A percentile compares a stretch with the other conserved stretches of the same genome.
Evolutionary conservation across 2,113 vertebrate genomes (phyloP).

Genomic region (Hiodon alosoides): DNA sequence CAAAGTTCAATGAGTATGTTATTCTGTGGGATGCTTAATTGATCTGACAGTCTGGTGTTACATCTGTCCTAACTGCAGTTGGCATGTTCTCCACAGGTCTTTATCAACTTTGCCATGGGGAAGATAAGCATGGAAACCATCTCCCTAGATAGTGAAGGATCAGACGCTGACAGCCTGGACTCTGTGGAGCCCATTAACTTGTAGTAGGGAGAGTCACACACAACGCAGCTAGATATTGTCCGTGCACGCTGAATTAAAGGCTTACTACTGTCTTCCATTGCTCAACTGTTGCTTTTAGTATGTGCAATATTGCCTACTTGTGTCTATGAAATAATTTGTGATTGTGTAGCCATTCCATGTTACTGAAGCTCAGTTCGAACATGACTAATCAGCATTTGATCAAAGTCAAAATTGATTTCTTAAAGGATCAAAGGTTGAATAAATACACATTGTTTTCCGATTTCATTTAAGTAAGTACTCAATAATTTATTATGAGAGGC

Average conservation of each 20-base stretch:
- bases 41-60: background rate
- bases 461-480: no score
- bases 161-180: constrained; percentile 31
- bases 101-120: constrained; percentile 90
- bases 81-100: constrained; percentile 67
- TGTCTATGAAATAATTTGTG: no score
- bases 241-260: no score
- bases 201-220: constrained; percentile 29
- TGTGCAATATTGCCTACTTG: no score
- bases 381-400: no score
- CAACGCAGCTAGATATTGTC: constrained; percentile 4
- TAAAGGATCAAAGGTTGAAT: no score
- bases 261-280: background rate
- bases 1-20: background rate
- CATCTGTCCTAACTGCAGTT: background rate
- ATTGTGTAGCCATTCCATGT: no score
- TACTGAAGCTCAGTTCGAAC: no score
- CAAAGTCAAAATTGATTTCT: no score
- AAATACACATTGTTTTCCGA: no score
- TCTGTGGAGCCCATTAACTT: constrained; percentile 31
- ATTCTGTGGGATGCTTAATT: background rate
- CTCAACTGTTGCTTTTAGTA: no score
- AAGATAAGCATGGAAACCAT: constrained; percentile 49
- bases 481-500: no score
- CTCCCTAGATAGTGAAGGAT: constrained; percentile 29